Base-by-base conservation (phyloP, 1,140 invertebrate species). In the Tenebrio molitor region DNA sequence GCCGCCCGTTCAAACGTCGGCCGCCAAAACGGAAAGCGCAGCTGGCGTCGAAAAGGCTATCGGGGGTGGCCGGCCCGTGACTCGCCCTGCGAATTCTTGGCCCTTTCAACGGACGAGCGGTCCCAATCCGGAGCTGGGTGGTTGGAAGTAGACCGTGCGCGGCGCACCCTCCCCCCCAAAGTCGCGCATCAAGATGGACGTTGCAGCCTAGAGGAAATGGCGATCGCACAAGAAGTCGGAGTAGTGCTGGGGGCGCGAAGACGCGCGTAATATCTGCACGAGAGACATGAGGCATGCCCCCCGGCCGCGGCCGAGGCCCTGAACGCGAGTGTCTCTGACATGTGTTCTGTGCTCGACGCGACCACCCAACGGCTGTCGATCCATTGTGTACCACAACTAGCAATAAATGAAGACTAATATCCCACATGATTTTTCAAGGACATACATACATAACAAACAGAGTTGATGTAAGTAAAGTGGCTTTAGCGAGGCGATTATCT, bases 391-490 rank as follows among this genome's bases (percentile, higher is more conserved):
- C 19, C 69, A 77, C 76, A 75, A 80, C 75, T 72, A 80, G 78
- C 78, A 81, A 81, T 81, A 81, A 81, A 81, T 80, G 80, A 81
- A 81, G 80, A 81, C 79, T 80, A 78, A 78, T 78, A 76, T 76
- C 75, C 75, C 75, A 74, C 74, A 81, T 81, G 80, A 77, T 80
- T 78, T 79, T 79, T 79, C 77, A 80, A 78, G 79, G 77, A 81
- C 76, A 79, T 79, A 81, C 72, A 77, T 74, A 74, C 70, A 76
- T 81, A 78, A 78, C 78, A 80, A 79, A 80, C 75, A 79, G 74
- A 80, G 79, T 81, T 80, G 78, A 81, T 80, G 80, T 81, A 77
- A 81, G 80, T 81, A 81, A 15, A 69, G 33, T 71, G 44, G 34
- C 44, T 72, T 77, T 71, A 66, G 39, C 25, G 12, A 21, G 12